A percentile compares a stretch with the other conserved stretches of the same genome.
Conservation (phyloP, 2,797 vertebrate species). For the Podarcis lilfordi region DNA sequence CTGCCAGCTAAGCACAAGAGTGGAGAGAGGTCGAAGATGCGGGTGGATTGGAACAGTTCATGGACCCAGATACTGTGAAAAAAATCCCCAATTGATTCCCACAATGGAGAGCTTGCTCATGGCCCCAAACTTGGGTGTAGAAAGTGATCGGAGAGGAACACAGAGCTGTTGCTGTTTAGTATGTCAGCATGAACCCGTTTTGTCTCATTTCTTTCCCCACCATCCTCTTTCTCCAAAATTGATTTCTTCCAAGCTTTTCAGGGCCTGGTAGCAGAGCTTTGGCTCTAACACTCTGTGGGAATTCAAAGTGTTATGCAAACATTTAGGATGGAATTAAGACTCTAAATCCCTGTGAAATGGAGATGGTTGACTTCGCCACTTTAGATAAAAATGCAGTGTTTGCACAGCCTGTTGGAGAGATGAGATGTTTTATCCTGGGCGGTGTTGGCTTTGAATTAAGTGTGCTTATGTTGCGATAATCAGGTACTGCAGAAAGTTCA, state of each 20-base stretch:
- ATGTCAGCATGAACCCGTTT: not conserved
- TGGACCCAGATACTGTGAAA: not conserved
- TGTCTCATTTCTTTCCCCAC: not conserved
- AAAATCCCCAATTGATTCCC: conserved; percentile 10
- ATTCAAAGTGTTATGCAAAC: conserved; percentile 22
- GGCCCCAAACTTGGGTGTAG: not conserved
- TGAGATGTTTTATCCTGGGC: not conserved
- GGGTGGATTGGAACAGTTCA: conserved; percentile 25
- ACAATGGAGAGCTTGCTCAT: conserved; percentile 5
- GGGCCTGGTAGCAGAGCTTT: not conserved
- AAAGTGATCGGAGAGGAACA: conserved; percentile 3
- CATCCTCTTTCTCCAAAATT: not conserved
- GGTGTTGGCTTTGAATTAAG: not conserved
- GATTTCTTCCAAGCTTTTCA: not conserved
- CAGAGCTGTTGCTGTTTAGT: not conserved
- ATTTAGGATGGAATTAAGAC: not conserved
- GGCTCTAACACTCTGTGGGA: not conserved
- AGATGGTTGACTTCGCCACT: conserved; percentile 33
- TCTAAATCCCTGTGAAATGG: conserved; percentile 24
- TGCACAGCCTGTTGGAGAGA: conserved; percentile 14
- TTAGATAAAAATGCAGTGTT: conserved; percentile 30
- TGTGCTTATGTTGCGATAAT: not conserved
- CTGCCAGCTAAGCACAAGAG: conserved; percentile 35
- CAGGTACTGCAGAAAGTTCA: not conserved
- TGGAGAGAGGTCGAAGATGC: not conserved